Conservation (phyloP, 2,888 invertebrate genomes). For the Aphidius colemani region DNA sequence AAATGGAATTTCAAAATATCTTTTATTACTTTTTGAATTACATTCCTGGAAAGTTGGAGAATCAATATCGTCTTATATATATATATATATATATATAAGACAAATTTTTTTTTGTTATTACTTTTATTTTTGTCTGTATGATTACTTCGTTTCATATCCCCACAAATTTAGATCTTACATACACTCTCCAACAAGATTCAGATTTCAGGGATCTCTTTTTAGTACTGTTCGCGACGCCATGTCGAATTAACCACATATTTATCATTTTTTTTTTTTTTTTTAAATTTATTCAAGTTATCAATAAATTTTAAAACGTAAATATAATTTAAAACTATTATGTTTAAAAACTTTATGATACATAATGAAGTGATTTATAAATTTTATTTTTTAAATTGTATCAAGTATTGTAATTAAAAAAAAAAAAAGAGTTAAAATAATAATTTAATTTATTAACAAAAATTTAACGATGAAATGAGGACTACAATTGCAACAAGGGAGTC, state of each 20-base stretch:
- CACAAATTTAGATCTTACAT: not conserved
- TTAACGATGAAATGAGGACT: constrained; percentile 39
- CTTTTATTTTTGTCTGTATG: no score
- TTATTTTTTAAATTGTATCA: constrained; percentile 21
- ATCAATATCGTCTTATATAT: no score
- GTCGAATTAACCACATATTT: constrained; percentile 27
- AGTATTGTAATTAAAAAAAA: not conserved
- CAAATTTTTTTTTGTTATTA: no score
- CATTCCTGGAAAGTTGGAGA: no score
- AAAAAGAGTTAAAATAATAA: not conserved
- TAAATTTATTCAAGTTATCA: not conserved
- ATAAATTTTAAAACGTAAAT: not conserved
- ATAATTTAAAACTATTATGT: not conserved
- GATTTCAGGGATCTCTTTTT: constrained; percentile 28
- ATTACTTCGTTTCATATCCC: no score
- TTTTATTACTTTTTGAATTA: no score
- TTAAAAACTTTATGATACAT: not conserved
- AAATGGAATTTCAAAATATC: no score
- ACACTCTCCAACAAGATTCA: constrained; percentile 28
- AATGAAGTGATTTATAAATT: not conserved
- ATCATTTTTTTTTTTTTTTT: no score
- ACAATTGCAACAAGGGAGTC: constrained; percentile 38
- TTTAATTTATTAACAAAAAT: not conserved
- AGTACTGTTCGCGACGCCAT: constrained; percentile 40
- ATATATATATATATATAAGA: no score